These are phyloP conservation scores for Diabrotica undecimpunctata DNA, from an alignment of 1,140 invertebrate species.

Conservation along the genomic window DNA sequence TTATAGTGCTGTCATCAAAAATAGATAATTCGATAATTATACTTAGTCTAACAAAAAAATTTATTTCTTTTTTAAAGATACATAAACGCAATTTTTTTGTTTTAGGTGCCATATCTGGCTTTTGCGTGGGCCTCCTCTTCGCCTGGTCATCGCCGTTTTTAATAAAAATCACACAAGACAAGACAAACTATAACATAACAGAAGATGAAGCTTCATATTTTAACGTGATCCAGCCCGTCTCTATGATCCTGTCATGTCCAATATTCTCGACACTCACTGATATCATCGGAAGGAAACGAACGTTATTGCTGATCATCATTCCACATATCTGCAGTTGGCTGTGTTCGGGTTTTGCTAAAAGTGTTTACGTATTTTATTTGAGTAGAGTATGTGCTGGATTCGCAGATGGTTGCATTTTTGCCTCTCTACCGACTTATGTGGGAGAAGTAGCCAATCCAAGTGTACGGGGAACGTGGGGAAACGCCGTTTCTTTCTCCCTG, in stretches of 20 bases:
- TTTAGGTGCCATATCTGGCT: background rate
- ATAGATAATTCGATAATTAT: no score
- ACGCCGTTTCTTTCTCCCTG: slow-evolving; percentile 50
- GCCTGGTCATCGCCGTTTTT: slow-evolving; percentile 19
- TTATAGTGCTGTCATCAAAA: no score
- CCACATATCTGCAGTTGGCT: background rate
- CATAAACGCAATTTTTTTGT: background rate
- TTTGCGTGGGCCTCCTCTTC: slow-evolving; percentile 7
- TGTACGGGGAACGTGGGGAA: slow-evolving; percentile 31
- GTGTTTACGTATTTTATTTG: slow-evolving; percentile 40
- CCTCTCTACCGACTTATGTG: slow-evolving; percentile 27
- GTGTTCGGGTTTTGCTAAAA: background rate
- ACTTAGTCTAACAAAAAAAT: no score
- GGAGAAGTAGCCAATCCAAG: slow-evolving; percentile 31
- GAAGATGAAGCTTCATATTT: slow-evolving; percentile 15
- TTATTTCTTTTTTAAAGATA: no score
- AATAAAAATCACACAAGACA: slow-evolving; percentile 14
- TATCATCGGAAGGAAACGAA: background rate
- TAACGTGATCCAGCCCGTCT: slow-evolving; percentile 4
- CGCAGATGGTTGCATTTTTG: slow-evolving; percentile 28
- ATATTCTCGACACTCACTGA: background rate
- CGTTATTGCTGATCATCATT: background rate
- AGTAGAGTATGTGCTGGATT: slow-evolving; percentile 28
- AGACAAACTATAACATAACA: slow-evolving; percentile 19
- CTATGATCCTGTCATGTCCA: background rate